A percentile compares a stretch with the other conserved stretches of the same genome.
Evolutionary conservation across 2,113 vertebrate genomes (phyloP).

Genomic region (Trogon melanurus): DNA sequence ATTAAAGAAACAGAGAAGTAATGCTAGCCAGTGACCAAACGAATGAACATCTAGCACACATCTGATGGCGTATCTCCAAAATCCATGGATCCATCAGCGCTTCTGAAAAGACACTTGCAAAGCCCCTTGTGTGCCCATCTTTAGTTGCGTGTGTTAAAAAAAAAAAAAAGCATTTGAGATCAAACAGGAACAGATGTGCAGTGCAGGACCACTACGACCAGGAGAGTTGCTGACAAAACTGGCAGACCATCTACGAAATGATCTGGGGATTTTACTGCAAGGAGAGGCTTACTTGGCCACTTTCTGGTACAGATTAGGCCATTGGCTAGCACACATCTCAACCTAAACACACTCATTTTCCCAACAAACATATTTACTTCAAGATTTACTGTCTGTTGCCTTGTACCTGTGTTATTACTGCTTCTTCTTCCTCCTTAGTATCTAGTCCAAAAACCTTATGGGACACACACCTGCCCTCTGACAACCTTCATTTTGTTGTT

Average conservation of each 20-base stretch:
- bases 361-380: background rate
- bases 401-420: background rate
- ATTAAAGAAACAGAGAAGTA: background rate
- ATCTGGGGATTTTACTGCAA: background rate
- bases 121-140: background rate
- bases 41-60: background rate
- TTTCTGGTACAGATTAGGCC: background rate
- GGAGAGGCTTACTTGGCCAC: background rate
- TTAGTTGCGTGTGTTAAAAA: background rate
- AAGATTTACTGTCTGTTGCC: background rate
- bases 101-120: background rate
- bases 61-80: background rate
- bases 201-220: background rate
- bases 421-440: background rate
- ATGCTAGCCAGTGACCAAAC: background rate
- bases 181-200: background rate
- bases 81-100: background rate
- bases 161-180: background rate
- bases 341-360: background rate
- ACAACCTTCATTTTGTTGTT: background rate
- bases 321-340: background rate
- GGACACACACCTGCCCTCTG: background rate
- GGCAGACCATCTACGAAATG: rapidly evolving
- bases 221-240: background rate
- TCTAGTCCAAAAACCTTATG: background rate